Evolutionary conservation across 2,113 vertebrate species (phyloP), one percentile per base, ranked within the genome.

Genomic region (Sphaerodactylus townsendi): DNA sequence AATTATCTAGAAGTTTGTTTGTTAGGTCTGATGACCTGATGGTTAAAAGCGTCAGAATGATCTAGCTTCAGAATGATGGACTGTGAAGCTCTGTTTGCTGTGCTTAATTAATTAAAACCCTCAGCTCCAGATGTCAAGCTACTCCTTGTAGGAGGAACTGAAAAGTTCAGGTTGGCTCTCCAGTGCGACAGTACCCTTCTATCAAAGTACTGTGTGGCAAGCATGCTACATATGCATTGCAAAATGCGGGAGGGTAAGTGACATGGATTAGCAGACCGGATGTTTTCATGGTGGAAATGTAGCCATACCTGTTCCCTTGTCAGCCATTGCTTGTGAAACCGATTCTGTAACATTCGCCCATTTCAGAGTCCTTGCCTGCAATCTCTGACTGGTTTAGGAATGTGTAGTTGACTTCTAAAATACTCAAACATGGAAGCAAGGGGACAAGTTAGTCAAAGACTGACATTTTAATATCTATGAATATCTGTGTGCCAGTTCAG

Each of bases 41-140:
- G 73, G 9, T 39, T 15, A 44, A 83, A 75, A 75, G 23, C 23
- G 28, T 70, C 0, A 64, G 64, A 1, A 0, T 7, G 37, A 1
- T 30, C 39, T 46, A 6, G 0, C 0, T 0, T 0, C 0, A 5
- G 25, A 53, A 50, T 30, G 0, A 5, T 2, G 1, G 65, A 1
- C 25, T 21, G 62, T 4, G 68, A 50, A 30, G 62, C 6, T 28
- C 30, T 2, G 3, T 1, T 5, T 48, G 23, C 8, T 0, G n/a
- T 10, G 0, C n/a, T 0, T 5, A 10, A 17, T 2, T 0, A 0
- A 65, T 75, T 33, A 0, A 0, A 0, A 0, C 37, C 46, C 39
- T 33, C 14, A 21, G 4, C 1, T 41, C 46, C 0, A 4, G 41
- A 15, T 59, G 77, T 48, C 72, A 69, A 79, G 65, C 14, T 10